Evolutionary conservation across 2,797 vertebrate species (phyloP), one percentile per base, ranked within the genome.

Genomic region (Spea hammondii): DNA sequence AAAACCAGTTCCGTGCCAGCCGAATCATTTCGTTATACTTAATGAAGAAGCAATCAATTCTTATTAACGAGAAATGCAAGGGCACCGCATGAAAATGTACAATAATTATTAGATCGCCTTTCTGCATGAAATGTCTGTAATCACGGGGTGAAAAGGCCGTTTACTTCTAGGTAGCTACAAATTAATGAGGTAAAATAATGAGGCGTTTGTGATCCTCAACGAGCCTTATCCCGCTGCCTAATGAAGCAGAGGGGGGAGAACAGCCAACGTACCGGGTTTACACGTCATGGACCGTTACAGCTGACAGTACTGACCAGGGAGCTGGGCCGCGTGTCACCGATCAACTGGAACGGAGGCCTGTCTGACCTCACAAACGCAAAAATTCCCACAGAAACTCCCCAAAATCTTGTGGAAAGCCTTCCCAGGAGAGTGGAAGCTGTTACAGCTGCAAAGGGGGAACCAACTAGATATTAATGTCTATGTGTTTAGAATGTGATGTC

Each of bases 111-210:
- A 49, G 66, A 60, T 13, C 60, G 55, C 47, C 14, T 70, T 17
- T 60, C 10, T 8, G 54, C 6, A 65, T 65, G n/a, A 3, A 4
- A 67, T 11, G 47, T 8, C 70, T 53, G 6, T 51, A 68, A 45
- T 48, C 44, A 68, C 49, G 45, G 62, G 72, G 78, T 79, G 48
- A 70, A 79, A 80, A 64, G 79, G 71, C 75, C 60, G 65, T 51
- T 59, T 46, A 14, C 14, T 17, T 66, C 50, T 53, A 71, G 73
- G 60, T 72, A 70, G 57, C 47, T n/a, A 59, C 55, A 44, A 50
- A 47, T 13, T 71, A 76, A 76, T 44, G 47, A 76, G 62, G 60
- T 72, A 17, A 80, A 76, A 80, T 76, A 76, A 80, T 71, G 72
- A 75, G 75, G 4, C 51, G 32, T 9, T 65, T n/a, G n/a, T 14